phyloP scores from a whole-genome alignment of 2,888 invertebrate genomes.

The Nomada lathburiana region DNA sequence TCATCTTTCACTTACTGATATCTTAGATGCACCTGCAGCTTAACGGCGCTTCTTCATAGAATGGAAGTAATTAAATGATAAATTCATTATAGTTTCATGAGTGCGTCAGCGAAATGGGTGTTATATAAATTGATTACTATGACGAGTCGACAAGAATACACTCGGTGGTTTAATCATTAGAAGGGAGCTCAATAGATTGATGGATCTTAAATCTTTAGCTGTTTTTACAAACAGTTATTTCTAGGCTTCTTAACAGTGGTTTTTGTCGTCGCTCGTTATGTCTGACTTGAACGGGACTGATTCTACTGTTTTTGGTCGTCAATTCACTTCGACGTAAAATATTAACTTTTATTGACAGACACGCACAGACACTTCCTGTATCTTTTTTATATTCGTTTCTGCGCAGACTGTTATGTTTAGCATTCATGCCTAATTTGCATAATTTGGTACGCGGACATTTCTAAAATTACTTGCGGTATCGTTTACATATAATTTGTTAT shows the following conservation, averaged over 20 bases:
- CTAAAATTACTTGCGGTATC: not conserved
- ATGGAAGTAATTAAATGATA: too few relatives aligned
- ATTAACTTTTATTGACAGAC: not conserved
- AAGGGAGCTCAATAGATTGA: not conserved
- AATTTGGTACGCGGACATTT: not conserved
- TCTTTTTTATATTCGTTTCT: not conserved
- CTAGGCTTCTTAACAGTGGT: not conserved
- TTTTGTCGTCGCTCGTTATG: not conserved
- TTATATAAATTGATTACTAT: not conserved
- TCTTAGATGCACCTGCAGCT: too few relatives aligned
- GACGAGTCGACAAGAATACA: not conserved
- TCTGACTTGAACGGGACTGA: constrained; percentile 14
- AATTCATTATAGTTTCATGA: not conserved
- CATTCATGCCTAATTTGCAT: not conserved
- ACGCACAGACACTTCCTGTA: too few relatives aligned
- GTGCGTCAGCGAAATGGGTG: not conserved
- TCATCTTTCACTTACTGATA: too few relatives aligned
- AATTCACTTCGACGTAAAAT: not conserved
- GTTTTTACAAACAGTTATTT: not conserved
- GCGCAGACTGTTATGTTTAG: not conserved
- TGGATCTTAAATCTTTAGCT: constrained; percentile 3
- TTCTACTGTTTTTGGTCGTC: constrained; percentile 16
- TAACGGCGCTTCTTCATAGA: too few relatives aligned
- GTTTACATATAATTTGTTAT: not conserved
- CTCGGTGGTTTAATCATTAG: not conserved